Evolutionary conservation across 1,140 invertebrate genomes (phyloP).

Genomic region (Coptotermes formosanus): DNA sequence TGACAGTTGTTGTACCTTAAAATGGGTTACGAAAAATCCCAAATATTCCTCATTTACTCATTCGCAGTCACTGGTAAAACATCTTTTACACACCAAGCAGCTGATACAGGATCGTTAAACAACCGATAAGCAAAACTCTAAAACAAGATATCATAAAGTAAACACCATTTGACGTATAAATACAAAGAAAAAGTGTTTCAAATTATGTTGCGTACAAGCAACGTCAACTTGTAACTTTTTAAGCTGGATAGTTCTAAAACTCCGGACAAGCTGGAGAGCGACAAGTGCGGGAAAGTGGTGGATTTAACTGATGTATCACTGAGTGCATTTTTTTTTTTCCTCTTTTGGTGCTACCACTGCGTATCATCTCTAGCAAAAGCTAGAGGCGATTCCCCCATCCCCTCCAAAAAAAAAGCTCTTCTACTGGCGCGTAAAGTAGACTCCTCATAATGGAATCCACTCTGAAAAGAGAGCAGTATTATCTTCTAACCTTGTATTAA

Average conservation of each 20-base stretch:
- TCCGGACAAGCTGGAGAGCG: background rate
- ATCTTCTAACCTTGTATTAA: background rate
- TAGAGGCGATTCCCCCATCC: background rate
- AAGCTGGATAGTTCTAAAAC: background rate
- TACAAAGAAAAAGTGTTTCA: background rate
- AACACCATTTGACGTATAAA: too few species aligned
- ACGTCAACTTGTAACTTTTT: background rate
- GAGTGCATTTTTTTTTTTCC: background rate
- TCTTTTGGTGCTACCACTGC: background rate
- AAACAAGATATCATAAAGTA: too few species aligned
- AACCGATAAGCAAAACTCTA: too few species aligned
- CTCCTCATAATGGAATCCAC: conserved; percentile 7
- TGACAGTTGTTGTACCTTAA: too few species aligned
- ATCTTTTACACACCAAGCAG: too few species aligned
- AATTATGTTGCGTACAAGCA: background rate
- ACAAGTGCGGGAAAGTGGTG: background rate
- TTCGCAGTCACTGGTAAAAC: too few species aligned
- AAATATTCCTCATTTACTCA: too few species aligned
- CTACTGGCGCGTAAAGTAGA: background rate
- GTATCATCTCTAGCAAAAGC: background rate
- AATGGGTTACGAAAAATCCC: too few species aligned
- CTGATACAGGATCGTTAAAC: too few species aligned
- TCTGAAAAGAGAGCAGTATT: background rate
- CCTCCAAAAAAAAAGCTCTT: background rate
- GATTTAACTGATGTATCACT: conserved; percentile 3